A percentile compares a stretch with the other conserved stretches of the same genome.
phyloP scores from a whole-genome alignment of 2,888 invertebrate genomes.

The Drosophila kanekoi region DNA sequence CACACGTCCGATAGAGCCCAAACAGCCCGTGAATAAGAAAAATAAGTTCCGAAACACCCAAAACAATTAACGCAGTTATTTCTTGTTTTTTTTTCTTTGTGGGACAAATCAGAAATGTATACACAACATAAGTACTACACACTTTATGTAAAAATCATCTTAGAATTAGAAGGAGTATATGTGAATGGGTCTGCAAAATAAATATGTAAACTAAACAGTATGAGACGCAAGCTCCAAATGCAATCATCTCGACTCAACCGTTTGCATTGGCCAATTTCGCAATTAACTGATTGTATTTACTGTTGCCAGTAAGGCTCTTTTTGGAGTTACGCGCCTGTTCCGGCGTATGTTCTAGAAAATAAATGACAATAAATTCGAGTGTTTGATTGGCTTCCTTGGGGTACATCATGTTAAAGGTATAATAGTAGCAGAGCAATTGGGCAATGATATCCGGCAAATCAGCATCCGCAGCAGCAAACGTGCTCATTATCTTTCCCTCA shows the following conservation, averaged over 20 bases:
- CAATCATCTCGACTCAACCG: constrained; percentile 49
- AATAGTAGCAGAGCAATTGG: constrained; percentile 75
- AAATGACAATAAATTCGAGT: constrained; percentile 77
- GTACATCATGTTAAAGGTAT: constrained; percentile 80
- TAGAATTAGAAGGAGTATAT: constrained; percentile 68
- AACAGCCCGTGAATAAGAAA: not conserved
- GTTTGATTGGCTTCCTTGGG: constrained; percentile 80
- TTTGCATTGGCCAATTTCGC: constrained; percentile 73
- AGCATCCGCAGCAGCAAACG: constrained; percentile 60
- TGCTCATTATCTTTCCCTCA: constrained; percentile 71
- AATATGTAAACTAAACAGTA: constrained; percentile 75
- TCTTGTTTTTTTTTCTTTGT: constrained; percentile 7
- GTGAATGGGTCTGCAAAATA: constrained; percentile 70
- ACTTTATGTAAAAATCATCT: constrained; percentile 76
- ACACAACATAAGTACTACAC: constrained; percentile 80
- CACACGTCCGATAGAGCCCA: not conserved
- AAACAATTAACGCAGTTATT: not conserved
- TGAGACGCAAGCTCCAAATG: constrained; percentile 34
- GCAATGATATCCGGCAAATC: constrained; percentile 71
- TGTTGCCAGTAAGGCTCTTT: constrained; percentile 62
- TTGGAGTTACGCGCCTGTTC: constrained; percentile 69
- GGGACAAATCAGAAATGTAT: constrained; percentile 69
- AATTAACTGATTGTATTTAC: constrained; percentile 71
- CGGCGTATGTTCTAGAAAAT: constrained; percentile 69
- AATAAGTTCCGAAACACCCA: constrained; percentile 14